These are phyloP conservation scores for Sinocyclocheilus anophthalmus DNA, from an alignment of 2,113 vertebrate species.

Conservation along the genomic window DNA sequence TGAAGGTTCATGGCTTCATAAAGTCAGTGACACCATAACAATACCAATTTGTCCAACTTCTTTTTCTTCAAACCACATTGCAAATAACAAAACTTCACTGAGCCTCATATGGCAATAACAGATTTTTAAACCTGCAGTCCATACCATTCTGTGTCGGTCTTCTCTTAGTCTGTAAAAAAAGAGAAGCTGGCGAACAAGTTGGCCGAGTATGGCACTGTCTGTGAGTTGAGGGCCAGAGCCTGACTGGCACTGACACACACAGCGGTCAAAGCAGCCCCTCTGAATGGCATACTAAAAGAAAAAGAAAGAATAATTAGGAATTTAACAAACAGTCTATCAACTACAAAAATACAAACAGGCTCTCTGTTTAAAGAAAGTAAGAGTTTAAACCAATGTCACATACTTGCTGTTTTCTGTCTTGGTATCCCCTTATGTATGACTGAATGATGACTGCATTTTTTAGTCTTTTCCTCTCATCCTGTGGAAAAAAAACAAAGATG, in stretches of 20 bases:
- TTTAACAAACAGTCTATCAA: too few species aligned
- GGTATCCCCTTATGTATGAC: slow-evolving; percentile 92
- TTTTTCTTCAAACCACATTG: not conserved
- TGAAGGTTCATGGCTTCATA: not conserved
- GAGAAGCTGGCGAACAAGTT: too few species aligned
- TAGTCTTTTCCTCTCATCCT: slow-evolving; percentile 94
- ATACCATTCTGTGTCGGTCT: slow-evolving; percentile 92
- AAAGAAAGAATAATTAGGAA: too few species aligned
- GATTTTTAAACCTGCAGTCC: slow-evolving; percentile 49
- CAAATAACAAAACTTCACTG: not conserved
- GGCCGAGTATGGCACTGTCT: too few species aligned
- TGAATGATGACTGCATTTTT: slow-evolving; percentile 97
- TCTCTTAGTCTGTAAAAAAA: too few species aligned
- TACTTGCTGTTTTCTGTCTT: slow-evolving; percentile 93
- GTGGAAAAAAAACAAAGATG: not conserved
- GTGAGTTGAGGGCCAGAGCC: too few species aligned
- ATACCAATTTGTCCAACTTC: not conserved
- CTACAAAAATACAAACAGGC: not conserved
- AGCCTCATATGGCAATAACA: not conserved
- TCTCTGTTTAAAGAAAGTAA: not conserved
- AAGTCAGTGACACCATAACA: not conserved
- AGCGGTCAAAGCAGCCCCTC: too few species aligned
- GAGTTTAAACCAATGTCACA: slow-evolving; percentile 42
- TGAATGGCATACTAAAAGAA: too few species aligned
- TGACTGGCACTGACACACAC: too few species aligned